Percentiles rank a stretch among this genome's conserved stretches.
Evolutionary conservation across 2,888 invertebrate species (phyloP).

Genomic region (Elysia crispata): DNA sequence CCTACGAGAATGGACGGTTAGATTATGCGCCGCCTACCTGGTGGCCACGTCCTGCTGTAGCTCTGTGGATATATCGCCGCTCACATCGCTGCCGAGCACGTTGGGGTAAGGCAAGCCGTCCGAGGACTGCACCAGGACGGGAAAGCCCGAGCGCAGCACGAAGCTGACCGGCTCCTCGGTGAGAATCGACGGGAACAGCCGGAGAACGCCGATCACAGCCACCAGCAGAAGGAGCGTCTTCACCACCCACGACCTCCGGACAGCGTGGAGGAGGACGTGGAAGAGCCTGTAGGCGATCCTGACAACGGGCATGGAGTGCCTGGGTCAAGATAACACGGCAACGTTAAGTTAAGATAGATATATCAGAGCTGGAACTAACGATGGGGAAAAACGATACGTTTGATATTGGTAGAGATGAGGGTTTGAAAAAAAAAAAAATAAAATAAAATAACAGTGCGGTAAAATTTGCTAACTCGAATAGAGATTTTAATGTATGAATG

Average conservation of each 20-base stretch:
- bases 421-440: too few species aligned
- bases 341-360: too few species aligned
- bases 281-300: not conserved
- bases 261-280: not conserved
- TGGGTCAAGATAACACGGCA: not conserved
- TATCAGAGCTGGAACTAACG: too few species aligned
- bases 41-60: conserved; percentile 43
- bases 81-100: conserved; percentile 36
- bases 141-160: conserved; percentile 38
- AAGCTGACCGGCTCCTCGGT: not conserved
- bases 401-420: too few species aligned
- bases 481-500: too few species aligned
- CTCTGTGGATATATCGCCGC: conserved; percentile 25
- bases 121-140: conserved; percentile 5
- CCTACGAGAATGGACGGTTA: too few species aligned
- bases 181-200: not conserved
- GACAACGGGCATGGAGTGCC: not conserved
- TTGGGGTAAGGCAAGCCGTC: conserved; percentile 34
- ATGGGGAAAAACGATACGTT: too few species aligned
- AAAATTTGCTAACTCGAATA: too few species aligned
- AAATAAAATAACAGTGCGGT: too few species aligned
- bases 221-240: not conserved
- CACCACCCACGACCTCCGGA: conserved; percentile 7
- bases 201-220: not conserved
- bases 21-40: conserved; percentile 6